Base-by-base conservation (phyloP, 2,797 vertebrate genomes). In the Catharus ustulatus region DNA sequence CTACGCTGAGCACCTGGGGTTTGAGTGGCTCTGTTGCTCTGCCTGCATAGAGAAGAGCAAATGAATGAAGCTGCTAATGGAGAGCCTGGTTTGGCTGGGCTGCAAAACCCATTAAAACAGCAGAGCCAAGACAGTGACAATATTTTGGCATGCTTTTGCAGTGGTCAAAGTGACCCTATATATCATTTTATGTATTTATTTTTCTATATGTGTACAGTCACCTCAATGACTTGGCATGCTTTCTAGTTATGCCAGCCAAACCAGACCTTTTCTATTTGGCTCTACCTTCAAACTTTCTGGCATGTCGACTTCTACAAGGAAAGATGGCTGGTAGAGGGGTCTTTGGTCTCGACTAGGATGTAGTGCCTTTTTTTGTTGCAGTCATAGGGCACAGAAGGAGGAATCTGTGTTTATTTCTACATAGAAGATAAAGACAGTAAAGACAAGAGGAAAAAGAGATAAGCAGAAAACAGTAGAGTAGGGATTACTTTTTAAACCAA, bases 171-270 rank as follows among this genome's bases (percentile, higher is more conserved):
- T 84, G 96, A 95, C 84, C 94, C 83, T 94, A 93, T 95, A 90
- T 93, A 92, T 97, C 72, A 95, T 94, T 95, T 95, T 84, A 84
- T 84, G 46, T 96, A 84, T 96, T 96, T 96, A 95, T 90, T 97
- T 96, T 95, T 96, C 87, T 96, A 87, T 89, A 84, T 82, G 59
- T 84, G 84, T 76, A 87, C 89, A 93, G 89, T 85, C 89, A 94
- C 84, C 88, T 97, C 96, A 96, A 87, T 95, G 90, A 76, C 93
- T 96, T 97, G 96, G 96, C 94, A 1, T 82, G 69, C 68, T 89
- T 96, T 97, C 62, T 81, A 84, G 66, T 91, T 79, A 58, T 22
- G 32, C 89, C 80, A 96, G 95, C 93, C 95, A 97, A 96, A 91
- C 89, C 83, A 95, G 86, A 85, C 62, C 83, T 95, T 93, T 97